A percentile compares a stretch with the other conserved stretches of the same genome.
phyloP scores from a whole-genome alignment of 2,113 vertebrate species.

The Apodemus speciosus region DNA sequence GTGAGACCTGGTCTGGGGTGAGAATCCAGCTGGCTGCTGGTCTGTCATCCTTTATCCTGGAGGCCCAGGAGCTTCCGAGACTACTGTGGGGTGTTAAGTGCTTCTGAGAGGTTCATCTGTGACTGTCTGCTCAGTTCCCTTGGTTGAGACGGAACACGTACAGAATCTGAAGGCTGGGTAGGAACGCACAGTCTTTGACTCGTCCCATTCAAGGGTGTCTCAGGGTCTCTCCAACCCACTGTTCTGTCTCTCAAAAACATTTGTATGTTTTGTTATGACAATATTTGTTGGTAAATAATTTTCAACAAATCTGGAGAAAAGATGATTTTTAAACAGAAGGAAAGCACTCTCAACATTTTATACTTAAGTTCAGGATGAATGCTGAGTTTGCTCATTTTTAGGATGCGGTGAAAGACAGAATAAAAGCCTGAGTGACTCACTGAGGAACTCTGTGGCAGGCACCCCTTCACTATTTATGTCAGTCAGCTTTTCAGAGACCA shows the following conservation, averaged over 20 bases:
- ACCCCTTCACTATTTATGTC: background rate
- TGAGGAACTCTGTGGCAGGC: fast-evolving
- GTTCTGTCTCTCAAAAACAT: background rate
- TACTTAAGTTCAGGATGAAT: background rate
- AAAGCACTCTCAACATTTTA: background rate
- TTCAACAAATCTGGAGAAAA: background rate
- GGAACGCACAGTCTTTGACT: background rate
- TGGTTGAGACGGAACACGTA: background rate
- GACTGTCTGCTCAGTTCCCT: background rate
- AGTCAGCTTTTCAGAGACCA: background rate
- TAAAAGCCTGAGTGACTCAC: background rate
- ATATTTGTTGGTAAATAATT: background rate
- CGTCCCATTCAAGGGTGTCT: background rate
- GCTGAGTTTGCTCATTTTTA: background rate
- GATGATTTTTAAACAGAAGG: background rate
- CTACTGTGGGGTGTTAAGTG: fast-evolving
- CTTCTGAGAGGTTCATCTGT: background rate
- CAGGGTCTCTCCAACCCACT: too few relatives aligned
- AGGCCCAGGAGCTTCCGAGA: background rate
- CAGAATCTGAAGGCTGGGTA: background rate
- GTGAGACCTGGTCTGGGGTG: background rate
- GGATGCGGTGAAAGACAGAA: background rate
- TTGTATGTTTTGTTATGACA: background rate
- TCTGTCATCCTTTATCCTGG: background rate
- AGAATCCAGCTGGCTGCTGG: background rate